Evolutionary conservation across 2,888 invertebrate genomes (phyloP).

Genomic region (Luperina testacea): DNA sequence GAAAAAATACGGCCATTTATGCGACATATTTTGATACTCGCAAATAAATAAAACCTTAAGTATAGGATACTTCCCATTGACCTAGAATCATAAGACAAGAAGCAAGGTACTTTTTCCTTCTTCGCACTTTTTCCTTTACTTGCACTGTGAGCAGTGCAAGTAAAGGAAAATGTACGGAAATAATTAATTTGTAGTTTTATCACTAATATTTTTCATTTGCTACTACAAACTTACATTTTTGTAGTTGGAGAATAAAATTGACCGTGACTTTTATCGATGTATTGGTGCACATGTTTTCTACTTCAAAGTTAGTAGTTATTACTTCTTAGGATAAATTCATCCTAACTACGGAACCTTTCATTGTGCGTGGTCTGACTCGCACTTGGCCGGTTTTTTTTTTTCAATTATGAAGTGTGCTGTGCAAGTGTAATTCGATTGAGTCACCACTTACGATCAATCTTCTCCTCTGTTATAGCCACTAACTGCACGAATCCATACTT

Average conservation of each 20-base stretch:
- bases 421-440: slow-evolving; percentile 21
- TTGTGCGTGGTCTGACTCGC: background rate
- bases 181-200: background rate
- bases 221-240: background rate
- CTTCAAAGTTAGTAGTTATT: background rate
- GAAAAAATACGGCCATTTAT: background rate
- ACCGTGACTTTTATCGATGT: background rate
- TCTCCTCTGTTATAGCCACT: background rate
- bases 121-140: too few species aligned
- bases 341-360: background rate
- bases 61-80: background rate
- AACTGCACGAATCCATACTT: background rate
- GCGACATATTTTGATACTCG: background rate
- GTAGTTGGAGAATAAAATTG: too few species aligned
- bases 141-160: too few species aligned
- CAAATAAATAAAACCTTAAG: too few species aligned
- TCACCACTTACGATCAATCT: background rate
- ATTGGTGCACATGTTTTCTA: background rate
- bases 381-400: slow-evolving; percentile 4
- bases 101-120: too few species aligned
- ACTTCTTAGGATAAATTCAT: background rate
- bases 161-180: background rate
- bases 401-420: slow-evolving; percentile 11
- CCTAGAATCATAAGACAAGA: background rate
- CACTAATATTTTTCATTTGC: background rate